These are phyloP conservation scores for Ochropleura leucogaster DNA, from an alignment of 2,888 invertebrate genomes.

Conservation along the genomic window DNA sequence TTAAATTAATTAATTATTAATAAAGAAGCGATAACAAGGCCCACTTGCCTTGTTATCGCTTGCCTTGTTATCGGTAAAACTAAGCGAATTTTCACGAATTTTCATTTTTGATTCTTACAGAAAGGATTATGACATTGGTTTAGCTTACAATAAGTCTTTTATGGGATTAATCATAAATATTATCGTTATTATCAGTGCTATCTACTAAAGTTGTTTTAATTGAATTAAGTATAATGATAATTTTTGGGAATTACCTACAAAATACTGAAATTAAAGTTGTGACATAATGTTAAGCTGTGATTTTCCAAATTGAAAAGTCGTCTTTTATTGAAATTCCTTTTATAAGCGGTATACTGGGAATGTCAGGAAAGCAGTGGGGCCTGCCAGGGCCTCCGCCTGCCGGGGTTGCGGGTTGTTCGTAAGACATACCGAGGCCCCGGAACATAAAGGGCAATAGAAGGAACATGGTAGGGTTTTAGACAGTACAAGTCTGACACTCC, in stretches of 20 bases:
- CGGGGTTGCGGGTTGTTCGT: no score
- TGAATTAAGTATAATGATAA: neutral
- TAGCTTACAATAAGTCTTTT: neutral
- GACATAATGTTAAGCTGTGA: neutral
- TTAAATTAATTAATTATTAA: constrained; percentile 2
- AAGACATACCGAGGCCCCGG: no score
- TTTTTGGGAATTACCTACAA: neutral
- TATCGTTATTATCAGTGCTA: constrained; percentile 18
- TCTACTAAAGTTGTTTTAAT: constrained; percentile 3
- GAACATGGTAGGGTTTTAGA: no score
- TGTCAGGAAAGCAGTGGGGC: no score
- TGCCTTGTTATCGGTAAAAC: neutral
- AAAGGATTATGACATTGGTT: constrained; percentile 37
- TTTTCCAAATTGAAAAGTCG: neutral
- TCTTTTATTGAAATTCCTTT: neutral
- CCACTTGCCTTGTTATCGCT: no score
- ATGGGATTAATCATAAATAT: constrained; percentile 21
- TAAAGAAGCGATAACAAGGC: neutral
- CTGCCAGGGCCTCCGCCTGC: no score
- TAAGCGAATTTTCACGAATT: constrained; percentile 1
- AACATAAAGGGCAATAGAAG: no score
- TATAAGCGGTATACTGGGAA: neutral
- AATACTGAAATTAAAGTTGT: neutral
- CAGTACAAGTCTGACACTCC: no score
- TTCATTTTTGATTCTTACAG: neutral